Base-by-base conservation (phyloP, 2,888 invertebrate species). In the Hypolimnas misippus region DNA sequence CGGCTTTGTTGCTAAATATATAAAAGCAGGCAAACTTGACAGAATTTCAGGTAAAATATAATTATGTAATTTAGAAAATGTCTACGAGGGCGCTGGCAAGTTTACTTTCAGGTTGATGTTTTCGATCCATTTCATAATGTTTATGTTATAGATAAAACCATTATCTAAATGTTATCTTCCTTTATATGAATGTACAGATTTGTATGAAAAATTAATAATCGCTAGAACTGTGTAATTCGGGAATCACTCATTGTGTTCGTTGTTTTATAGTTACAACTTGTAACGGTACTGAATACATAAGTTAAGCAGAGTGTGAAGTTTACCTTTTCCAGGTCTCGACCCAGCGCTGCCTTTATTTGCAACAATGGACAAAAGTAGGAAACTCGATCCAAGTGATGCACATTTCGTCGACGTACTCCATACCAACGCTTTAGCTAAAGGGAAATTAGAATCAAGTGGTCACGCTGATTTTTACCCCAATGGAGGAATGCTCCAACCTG, bases 281-380 rank as follows among this genome's bases (percentile, higher is more conserved):
- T 8, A 31, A 31, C 31, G 17, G 7, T 3, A 55, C 17, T 19
- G 2, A 0, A 4, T 19, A 14, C 0, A 16, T 12, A 5, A 29
- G 25, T 50, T 14, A 3, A 8, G 8, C 10, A 19, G 4, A 10
- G 8, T 10, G 2, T 17, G 3, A 6, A 21, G 5, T n/a, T 14
- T 2, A 2, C 6, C 2, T 40, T 46, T 21, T 46, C 16, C 70
- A 94, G 95, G 93, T 1, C 75, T 95, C n/a, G 95, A 95, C 75
- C 95, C 95, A 0, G 95, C 95, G 0, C 81, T 94, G 73, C 95
- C 95, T 0, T 72, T 94, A 6, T 95, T 95, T 69, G 93, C 92
- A 0, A 87, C 92, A 0, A 80, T 79, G 0, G 84, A 92, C 53
- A 59, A 72, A 0, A 78, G 81, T 0, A 87, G 82, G 40, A 93